Conservation (phyloP, 2,113 vertebrate species). For the Sciurus niger region DNA sequence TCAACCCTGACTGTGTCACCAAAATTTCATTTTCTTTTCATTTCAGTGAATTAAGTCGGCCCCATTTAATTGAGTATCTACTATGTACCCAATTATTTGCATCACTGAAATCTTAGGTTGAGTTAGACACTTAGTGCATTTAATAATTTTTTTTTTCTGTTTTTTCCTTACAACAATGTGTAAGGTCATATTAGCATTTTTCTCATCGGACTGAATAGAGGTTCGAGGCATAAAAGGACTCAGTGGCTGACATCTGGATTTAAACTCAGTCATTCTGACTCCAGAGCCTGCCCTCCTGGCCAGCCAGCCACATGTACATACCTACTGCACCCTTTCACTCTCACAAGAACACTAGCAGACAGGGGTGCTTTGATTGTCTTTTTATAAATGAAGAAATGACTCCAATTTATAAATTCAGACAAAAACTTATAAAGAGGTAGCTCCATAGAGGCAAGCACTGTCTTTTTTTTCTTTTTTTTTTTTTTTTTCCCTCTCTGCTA, state of each 20-base stretch:
- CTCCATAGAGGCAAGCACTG: neutral
- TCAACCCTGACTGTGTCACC: neutral
- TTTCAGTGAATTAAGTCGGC: neutral
- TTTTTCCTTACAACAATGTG: neutral
- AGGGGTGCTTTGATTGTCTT: neutral
- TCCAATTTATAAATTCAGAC: neutral
- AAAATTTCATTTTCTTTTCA: neutral
- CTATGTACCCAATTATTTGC: neutral
- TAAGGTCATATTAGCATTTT: neutral
- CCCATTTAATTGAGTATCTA: constrained; percentile 36
- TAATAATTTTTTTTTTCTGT: neutral
- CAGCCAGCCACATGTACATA: no score
- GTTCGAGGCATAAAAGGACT: neutral
- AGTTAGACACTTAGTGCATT: neutral
- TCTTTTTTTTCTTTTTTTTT: neutral
- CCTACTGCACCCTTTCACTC: neutral
- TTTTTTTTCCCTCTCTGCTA: neutral
- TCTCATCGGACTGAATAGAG: neutral
- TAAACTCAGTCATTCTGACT: neutral
- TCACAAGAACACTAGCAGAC: neutral
- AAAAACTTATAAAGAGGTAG: neutral
- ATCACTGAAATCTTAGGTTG: neutral
- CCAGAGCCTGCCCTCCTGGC: neutral
- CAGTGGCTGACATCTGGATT: neutral
- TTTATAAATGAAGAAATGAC: neutral